Evolutionary conservation across 2,113 vertebrate species (phyloP), one percentile per base, ranked within the genome.

Genomic region (Talpa occidentalis): DNA sequence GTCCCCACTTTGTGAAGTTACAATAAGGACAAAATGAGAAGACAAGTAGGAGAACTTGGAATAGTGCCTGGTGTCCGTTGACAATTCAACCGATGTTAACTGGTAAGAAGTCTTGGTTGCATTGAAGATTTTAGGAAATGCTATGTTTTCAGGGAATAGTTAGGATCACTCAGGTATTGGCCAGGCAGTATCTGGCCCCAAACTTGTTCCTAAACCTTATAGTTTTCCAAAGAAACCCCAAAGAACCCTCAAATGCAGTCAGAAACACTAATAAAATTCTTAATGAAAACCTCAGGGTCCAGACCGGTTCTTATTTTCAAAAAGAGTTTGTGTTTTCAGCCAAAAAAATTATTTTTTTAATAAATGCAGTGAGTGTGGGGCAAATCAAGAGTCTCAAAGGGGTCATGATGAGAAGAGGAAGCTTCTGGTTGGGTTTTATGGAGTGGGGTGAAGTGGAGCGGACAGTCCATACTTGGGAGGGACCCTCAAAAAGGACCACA

Each of bases 211-310:
- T 67, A 40, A 49, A 19, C 15, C 76, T 67, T 49, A n/a, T 24
- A 15, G 44, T 84, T 89, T 92, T n/a, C 85, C 89, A 72, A 16
- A 91, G 85, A 88, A 76, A 69, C 40, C 24, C 54, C 49, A 40
- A 62, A 54, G 28, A 24, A 47, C 19, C 42, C 62, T 78, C 32
- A 42, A 11, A 81, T 74, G 21, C 40, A 37, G 14, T 32, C 14
- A 94, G 28, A 81, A 76, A 40, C 21, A 77, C n/a, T 47, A 37
- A 19, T 90, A 24, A 4, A 72, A 54, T 88, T 52, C 47, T 70
- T 35, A 42, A 40, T 40, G 69, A 88, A 84, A 80, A 52, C 28
- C 2, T 47, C 47, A 77, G 10, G 21, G 37, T 10, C 70, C 32
- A 32, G 70, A 59, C 30, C n/a, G 10, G 5, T 62, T 81, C 44